Conservation (phyloP, 1,140 invertebrate genomes). For the Babylonia areolata region DNA sequence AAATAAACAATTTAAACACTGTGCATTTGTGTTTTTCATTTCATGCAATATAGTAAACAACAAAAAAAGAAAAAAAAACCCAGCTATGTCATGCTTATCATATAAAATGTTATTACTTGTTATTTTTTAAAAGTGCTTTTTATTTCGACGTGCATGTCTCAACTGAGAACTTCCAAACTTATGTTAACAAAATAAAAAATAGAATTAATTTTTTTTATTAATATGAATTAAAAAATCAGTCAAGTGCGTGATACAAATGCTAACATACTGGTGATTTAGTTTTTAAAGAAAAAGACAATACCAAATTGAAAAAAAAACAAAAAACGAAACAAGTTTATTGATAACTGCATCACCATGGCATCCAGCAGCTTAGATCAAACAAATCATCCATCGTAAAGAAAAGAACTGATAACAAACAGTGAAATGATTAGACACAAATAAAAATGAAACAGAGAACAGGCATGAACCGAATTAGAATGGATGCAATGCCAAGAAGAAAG, state of each 20-base stretch:
- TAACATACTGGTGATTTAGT: not conserved
- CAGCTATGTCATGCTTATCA: not conserved
- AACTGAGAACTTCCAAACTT: not conserved
- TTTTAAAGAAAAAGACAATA: not conserved
- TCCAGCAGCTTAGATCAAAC: not conserved
- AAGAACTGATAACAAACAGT: slow-evolving; percentile 13
- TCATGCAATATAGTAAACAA: not conserved
- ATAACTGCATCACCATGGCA: not conserved
- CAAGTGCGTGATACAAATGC: not conserved
- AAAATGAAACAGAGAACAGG: not conserved
- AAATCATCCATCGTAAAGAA: not conserved
- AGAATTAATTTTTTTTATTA: not conserved
- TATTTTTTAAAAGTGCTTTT: not conserved
- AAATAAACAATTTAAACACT: not conserved
- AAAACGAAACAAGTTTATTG: not conserved
- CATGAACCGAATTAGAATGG: not conserved
- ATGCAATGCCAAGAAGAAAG: slow-evolving; percentile 8
- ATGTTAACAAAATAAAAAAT: not conserved
- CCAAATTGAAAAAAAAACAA: not conserved
- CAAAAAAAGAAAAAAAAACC: not conserved
- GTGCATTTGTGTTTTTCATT: not conserved
- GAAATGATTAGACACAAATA: not conserved
- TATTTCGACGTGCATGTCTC: not conserved
- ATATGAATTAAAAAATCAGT: not conserved
- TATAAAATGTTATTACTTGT: too few relatives aligned